Evolutionary conservation across 1,140 invertebrate genomes (phyloP), one percentile per base, ranked within the genome.

Genomic region (Papilio polytes): DNA sequence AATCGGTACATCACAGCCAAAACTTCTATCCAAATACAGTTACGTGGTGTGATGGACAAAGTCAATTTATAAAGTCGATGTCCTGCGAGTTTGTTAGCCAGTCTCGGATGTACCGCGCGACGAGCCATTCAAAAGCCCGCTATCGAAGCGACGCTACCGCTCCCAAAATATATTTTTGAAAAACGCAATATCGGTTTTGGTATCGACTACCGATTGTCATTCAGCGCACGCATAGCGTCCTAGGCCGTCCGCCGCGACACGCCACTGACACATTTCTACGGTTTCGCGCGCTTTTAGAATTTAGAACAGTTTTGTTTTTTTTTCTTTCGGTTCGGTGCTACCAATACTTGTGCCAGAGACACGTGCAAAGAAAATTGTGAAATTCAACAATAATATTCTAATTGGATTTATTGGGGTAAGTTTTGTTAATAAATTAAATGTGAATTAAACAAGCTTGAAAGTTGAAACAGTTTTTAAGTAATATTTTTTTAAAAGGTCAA

Each of bases 201-300:
- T 77, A 83, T 82, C 82, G 81, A 53, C 80, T 76, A 81, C 80
- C 81, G 13, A 87, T 93, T 89, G 81, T 80, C 83, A 92, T 93
- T 93, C 93, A 80, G 78, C 46, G 74, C 90, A 89, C 92, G 91
- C 83, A 84, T 81, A 80, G 83, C 86, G 89, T 84, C 90, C 92
- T 94, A 94, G 92, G 91, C 88, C 91, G 91, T 89, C 86, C 87
- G 89, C 88, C 86, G 87, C 89, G 86, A 86, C 86, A 91, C 92
- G 92, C 92, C 93, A 94, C 93, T 94, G 93, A 94, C 93, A 94
- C 91, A 94, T 93, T 94, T 94, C 89, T 93, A 87, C 86, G 83
- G 85, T 87, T 90, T 88, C 87, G 91, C 90, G 93, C 92, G 93
- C 89, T 84, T 88, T 90, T 92, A 92, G 93, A 94, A 94, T 94